Conservation (phyloP, 2,888 invertebrate genomes). For the Oasisia sp. region DNA sequence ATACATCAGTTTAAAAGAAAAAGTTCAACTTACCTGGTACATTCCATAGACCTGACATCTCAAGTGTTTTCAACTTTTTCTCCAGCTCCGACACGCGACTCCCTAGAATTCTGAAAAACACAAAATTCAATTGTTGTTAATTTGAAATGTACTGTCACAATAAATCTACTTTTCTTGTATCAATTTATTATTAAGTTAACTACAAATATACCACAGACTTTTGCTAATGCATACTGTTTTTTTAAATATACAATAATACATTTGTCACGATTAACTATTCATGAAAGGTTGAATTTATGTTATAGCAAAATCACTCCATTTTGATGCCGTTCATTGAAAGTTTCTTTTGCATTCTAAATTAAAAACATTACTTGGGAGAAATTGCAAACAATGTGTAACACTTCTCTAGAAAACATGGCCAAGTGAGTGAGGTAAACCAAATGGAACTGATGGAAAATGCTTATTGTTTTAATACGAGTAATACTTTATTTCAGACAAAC, state of each 20-base stretch:
- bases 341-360: background rate
- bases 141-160: background rate
- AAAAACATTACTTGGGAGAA: background rate
- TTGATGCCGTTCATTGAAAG: background rate
- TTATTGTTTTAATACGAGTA: too few relatives aligned
- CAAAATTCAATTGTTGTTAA: background rate
- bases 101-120: slow-evolving; percentile 77
- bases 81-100: slow-evolving; percentile 84
- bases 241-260: background rate
- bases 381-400: too few relatives aligned
- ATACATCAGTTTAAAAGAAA: too few relatives aligned
- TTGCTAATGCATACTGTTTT: background rate
- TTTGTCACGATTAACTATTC: background rate
- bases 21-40: slow-evolving; percentile 41
- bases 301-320: too few relatives aligned
- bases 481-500: too few relatives aligned
- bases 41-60: background rate
- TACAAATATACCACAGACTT: background rate
- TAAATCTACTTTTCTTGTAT: too few relatives aligned
- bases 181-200: background rate
- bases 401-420: too few relatives aligned
- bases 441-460: too few relatives aligned
- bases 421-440: too few relatives aligned
- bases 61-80: slow-evolving; percentile 73
- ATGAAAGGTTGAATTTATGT: too few relatives aligned